Conservation (phyloP, 2,797 vertebrate genomes). For the Eutrigla gurnardus region DNA sequence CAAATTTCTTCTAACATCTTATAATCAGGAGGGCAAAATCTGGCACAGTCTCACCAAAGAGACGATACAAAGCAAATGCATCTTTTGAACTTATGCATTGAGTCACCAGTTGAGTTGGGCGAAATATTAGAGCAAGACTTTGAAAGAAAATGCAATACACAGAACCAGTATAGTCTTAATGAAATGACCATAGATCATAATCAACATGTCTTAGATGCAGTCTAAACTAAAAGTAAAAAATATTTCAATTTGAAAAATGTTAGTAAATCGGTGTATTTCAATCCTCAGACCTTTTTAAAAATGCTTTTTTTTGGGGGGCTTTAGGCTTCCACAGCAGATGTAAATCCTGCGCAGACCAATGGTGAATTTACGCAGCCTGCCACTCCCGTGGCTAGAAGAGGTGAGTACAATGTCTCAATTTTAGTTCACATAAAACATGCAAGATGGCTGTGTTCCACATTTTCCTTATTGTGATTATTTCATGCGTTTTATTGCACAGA, state of each 20-base stretch:
- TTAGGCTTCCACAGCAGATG: constrained; percentile 79
- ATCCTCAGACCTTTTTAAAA: background rate
- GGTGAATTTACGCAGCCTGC: constrained; percentile 89
- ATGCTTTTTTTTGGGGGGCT: constrained; percentile 20
- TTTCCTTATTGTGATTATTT: background rate
- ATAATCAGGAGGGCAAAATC: background rate
- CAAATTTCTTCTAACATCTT: background rate
- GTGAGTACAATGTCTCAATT: constrained; percentile 65
- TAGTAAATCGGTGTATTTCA: background rate
- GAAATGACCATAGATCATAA: background rate
- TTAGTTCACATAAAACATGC: background rate
- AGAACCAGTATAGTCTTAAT: background rate
- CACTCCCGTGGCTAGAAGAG: constrained; percentile 85
- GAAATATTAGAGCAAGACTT: background rate
- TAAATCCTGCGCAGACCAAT: constrained; percentile 89
- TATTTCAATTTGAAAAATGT: background rate
- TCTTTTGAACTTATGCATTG: background rate
- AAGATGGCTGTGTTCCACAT: background rate
- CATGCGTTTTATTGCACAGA: constrained; percentile 50
- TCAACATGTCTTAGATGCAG: background rate
- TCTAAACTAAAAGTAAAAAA: background rate
- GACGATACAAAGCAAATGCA: too few relatives aligned
- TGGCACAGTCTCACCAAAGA: background rate
- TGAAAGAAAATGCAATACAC: background rate
- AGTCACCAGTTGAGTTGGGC: background rate